Percentiles rank a stretch among this genome's conserved stretches.
phyloP scores from a whole-genome alignment of 2,797 vertebrate species.

The Rhinogobio ventralis region DNA sequence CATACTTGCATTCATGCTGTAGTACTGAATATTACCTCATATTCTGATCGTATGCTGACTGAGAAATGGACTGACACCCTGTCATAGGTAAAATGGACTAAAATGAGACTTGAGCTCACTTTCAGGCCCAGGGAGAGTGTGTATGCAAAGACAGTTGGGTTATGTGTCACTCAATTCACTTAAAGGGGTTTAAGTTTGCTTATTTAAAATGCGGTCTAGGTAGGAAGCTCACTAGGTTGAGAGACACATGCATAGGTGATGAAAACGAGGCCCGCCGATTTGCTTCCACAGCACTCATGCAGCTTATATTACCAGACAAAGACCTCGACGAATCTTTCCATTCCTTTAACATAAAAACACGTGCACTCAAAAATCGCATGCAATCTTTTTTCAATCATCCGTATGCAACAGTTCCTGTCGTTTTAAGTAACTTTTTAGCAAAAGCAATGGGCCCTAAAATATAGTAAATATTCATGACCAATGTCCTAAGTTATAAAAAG shows the following conservation, averaged over 20 bases:
- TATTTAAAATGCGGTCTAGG: neutral
- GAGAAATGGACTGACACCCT: neutral
- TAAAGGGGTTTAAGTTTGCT: neutral
- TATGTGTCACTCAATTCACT: neutral
- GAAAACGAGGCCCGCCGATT: constrained; percentile 41
- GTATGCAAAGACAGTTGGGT: neutral
- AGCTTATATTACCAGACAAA: constrained; percentile 15
- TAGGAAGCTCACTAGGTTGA: neutral
- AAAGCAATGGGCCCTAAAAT: neutral
- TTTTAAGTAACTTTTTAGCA: constrained; percentile 33
- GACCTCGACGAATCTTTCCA: neutral
- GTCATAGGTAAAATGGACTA: neutral
- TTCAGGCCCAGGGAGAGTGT: neutral
- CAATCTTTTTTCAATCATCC: constrained; percentile 1
- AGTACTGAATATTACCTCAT: neutral
- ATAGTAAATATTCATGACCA: neutral
- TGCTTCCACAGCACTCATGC: constrained; percentile 11
- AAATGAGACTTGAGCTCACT: neutral
- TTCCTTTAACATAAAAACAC: neutral
- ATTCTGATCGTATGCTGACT: neutral
- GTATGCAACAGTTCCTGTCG: constrained; percentile 35
- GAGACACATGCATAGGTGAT: constrained; percentile 14
- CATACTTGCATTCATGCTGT: neutral
- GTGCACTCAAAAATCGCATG: neutral
- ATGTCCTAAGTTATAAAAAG: constrained; percentile 5